Evolutionary conservation across 2,797 vertebrate species (phyloP).

Genomic region (Argya squamiceps): DNA sequence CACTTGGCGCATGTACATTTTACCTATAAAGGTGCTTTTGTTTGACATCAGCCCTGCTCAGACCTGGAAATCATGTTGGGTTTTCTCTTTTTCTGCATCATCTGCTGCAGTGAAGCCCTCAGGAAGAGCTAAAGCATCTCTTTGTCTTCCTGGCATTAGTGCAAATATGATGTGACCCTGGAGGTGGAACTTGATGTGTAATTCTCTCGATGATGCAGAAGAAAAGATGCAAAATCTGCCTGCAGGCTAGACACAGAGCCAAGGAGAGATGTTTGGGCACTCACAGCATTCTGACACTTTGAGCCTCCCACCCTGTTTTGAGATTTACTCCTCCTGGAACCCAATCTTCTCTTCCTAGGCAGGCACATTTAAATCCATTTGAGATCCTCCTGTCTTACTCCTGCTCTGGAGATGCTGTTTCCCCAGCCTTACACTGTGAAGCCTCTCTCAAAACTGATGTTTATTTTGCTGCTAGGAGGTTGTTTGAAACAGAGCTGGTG

Average conservation of each 20-base stretch:
- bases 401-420: not conserved
- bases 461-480: not conserved
- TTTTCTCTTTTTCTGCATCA: not conserved
- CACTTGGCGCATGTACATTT: accelerated
- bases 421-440: not conserved
- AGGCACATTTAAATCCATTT: not conserved
- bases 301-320: not conserved
- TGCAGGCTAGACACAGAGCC: not conserved
- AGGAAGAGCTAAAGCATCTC: not conserved
- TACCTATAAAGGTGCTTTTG: not conserved
- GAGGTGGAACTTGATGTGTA: not conserved
- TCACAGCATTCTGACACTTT: not conserved
- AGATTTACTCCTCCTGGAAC: not conserved
- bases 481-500: not conserved
- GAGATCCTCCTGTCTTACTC: not conserved
- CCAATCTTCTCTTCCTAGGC: not conserved
- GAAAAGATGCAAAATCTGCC: not conserved
- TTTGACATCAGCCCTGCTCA: not conserved
- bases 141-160: not conserved
- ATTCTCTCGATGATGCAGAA: not conserved
- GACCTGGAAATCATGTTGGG: not conserved
- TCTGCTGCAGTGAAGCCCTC: not conserved
- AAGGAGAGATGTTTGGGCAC: not conserved
- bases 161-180: not conserved
- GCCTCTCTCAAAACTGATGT: not conserved